Percentiles rank a stretch among this genome's conserved stretches.
Evolutionary conservation across 2,797 vertebrate genomes (phyloP).

Genomic region (Microhierax caerulescens): DNA sequence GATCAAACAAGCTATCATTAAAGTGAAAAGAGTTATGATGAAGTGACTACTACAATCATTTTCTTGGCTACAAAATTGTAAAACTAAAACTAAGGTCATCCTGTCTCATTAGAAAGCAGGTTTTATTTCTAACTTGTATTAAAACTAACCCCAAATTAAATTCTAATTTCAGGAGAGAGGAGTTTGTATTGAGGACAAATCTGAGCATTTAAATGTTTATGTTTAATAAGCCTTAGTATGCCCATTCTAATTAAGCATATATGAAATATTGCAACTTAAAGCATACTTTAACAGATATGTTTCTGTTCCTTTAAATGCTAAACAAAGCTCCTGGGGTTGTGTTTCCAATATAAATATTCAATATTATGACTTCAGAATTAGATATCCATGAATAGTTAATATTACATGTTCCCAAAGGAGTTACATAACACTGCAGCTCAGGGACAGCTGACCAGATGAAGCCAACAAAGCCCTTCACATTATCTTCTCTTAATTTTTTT

Average conservation of each 20-base stretch:
- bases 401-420: neutral
- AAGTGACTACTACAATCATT: neutral
- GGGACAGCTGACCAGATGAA: neutral
- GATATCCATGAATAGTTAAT: conserved; percentile 14
- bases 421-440: neutral
- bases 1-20: neutral
- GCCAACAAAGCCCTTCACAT: neutral
- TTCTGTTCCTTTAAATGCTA: neutral
- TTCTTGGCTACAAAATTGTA: neutral
- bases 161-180: neutral
- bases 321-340: neutral
- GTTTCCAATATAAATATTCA: neutral
- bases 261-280: neutral
- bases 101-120: neutral
- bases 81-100: neutral
- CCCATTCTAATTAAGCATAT: neutral
- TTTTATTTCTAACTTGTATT: neutral
- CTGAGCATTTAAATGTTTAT: neutral
- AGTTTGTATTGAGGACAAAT: neutral
- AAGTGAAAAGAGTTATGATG: neutral
- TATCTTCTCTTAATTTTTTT: neutral
- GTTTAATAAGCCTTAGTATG: neutral
- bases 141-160: neutral
- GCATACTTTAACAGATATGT: neutral
- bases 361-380: neutral